Evolutionary conservation across 1,140 invertebrate genomes (phyloP).

Genomic region (Physella acuta): DNA sequence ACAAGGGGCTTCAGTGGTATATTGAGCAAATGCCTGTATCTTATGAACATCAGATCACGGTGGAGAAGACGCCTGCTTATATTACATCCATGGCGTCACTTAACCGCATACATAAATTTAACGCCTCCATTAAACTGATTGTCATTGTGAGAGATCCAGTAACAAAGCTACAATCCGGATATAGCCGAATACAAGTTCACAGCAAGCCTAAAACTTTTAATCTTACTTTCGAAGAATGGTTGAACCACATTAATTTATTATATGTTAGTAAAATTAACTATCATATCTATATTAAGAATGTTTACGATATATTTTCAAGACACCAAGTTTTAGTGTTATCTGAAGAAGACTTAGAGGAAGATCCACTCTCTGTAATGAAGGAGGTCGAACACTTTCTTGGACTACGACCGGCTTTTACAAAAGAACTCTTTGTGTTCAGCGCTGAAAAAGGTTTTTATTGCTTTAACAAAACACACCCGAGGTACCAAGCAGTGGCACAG

Average conservation of each 20-base stretch:
- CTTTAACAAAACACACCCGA: not conserved
- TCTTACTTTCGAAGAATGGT: not conserved
- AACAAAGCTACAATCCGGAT: slow-evolving; percentile 4
- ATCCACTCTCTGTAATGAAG: not conserved
- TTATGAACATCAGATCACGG: slow-evolving; percentile 55
- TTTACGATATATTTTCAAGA: not conserved
- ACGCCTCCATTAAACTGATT: slow-evolving; percentile 79
- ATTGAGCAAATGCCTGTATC: slow-evolving; percentile 52
- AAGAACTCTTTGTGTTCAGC: not conserved
- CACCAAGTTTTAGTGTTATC: not conserved
- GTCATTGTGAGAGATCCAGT: slow-evolving; percentile 89
- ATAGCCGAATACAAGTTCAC: not conserved
- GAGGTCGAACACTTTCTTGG: not conserved
- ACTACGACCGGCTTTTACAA: not conserved
- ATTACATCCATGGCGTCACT: slow-evolving; percentile 71
- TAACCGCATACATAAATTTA: slow-evolving; percentile 80
- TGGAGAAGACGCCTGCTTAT: slow-evolving; percentile 64
- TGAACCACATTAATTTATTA: not conserved
- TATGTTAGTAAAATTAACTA: not conserved
- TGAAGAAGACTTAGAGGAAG: not conserved
- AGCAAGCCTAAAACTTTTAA: not conserved
- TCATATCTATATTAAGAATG: not conserved
- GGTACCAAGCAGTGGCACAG: not conserved
- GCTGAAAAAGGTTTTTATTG: slow-evolving; percentile 10
- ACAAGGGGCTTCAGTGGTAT: slow-evolving; percentile 61